Conservation (phyloP, 2,797 vertebrate genomes). For the Mus spretus region DNA sequence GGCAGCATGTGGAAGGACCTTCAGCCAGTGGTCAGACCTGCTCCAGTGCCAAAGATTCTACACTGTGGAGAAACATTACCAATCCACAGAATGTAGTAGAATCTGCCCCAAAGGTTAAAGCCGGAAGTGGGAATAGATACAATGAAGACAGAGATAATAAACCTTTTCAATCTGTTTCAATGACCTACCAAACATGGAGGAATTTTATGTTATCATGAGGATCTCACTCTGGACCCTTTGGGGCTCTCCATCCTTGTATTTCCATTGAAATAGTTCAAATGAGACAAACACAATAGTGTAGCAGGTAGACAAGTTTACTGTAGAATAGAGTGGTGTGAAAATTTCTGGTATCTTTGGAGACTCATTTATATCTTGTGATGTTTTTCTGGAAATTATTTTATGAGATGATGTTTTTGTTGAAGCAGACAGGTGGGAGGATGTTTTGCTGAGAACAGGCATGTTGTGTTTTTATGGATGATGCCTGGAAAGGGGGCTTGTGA, state of each 20-base stretch:
- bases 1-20: slow-evolving; percentile 76
- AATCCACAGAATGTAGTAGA: not conserved
- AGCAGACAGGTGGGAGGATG: no score
- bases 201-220: not conserved
- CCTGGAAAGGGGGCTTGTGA: no score
- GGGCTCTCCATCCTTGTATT: not conserved
- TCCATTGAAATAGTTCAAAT: not conserved
- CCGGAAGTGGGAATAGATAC: not conserved
- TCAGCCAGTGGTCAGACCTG: slow-evolving; percentile 76
- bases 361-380: no score
- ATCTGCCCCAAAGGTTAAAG: not conserved
- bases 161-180: not conserved
- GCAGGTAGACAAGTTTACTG: not conserved
- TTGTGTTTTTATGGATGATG: no score
- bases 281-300: not conserved
- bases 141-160: not conserved
- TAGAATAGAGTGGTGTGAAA: not conserved
- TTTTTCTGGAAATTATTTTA: no score
- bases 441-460: no score
- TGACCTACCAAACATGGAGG: not conserved
- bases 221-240: not conserved
- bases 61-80: slow-evolving; percentile 74
- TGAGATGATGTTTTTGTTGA: no score
- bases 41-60: slow-evolving; percentile 73
- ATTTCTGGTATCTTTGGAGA: no score